These are phyloP conservation scores for Nothobranchius kuhntae DNA, from an alignment of 2,113 vertebrate species.

Conservation along the genomic window DNA sequence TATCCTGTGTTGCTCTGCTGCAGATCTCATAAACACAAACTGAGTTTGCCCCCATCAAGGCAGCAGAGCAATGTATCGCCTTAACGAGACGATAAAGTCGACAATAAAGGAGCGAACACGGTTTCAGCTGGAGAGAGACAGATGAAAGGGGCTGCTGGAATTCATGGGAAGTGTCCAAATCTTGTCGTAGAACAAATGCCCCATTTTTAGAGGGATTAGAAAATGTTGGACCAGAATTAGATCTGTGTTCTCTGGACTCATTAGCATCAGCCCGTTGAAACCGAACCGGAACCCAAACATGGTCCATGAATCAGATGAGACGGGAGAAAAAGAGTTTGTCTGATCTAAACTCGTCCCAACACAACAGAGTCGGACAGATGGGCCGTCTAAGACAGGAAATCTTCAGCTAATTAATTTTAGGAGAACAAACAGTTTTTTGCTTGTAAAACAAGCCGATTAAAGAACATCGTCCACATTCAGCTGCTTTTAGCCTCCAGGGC, in stretches of 20 bases:
- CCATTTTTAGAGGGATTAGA: neutral
- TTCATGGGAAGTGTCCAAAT: neutral
- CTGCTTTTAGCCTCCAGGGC: constrained; percentile 1
- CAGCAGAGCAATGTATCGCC: neutral
- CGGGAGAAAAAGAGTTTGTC: neutral
- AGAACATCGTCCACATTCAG: neutral
- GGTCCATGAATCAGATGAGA: neutral
- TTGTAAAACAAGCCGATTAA: constrained; percentile 1
- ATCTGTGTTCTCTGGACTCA: neutral
- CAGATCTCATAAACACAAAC: neutral
- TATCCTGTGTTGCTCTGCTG: neutral
- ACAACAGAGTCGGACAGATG: constrained; percentile 1
- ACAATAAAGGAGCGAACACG: neutral
- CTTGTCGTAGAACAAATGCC: neutral
- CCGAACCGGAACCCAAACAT: neutral
- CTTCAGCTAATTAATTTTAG: constrained; percentile 9
- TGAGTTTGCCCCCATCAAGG: neutral
- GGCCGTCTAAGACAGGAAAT: neutral
- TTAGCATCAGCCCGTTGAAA: constrained; percentile 7
- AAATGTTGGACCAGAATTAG: neutral
- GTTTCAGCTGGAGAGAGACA: neutral
- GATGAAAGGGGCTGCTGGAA: neutral
- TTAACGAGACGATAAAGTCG: neutral
- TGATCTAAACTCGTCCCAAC: constrained; percentile 13
- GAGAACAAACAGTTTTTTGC: neutral